Evolutionary conservation across 2,888 invertebrate genomes (phyloP), one percentile per base, ranked within the genome.

Genomic region (Gasteruption jaculator): DNA sequence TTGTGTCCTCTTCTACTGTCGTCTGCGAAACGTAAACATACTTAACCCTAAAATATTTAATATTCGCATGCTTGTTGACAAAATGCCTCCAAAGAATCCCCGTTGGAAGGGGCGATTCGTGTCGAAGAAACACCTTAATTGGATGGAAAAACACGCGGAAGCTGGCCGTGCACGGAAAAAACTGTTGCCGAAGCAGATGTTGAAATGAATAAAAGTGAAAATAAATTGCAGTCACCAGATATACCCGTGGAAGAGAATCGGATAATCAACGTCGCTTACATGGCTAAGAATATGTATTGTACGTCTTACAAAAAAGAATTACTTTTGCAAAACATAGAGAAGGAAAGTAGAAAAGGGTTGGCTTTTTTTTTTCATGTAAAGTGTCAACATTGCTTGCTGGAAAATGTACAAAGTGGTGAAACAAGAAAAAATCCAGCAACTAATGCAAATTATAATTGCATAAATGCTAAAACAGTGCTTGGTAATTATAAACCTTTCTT

Each of bases 71-170:
- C n/a, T n/a, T n/a, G n/a, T n/a, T n/a, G n/a, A n/a, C n/a, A n/a
- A n/a, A n/a, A n/a, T n/a, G n/a, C n/a, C n/a, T n/a, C n/a, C n/a
- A n/a, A n/a, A n/a, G n/a, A n/a, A n/a, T n/a, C n/a, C n/a, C n/a
- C n/a, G 30, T 12, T 30, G 38, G 38, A 38, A 38, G 30, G 30
- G 38, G 7, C 27, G 14, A 30, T 38, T 30, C 30, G 29, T 38
- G 3, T 30, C 14, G 16, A 15, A 27, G 16, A 30, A 38, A 30
- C 19, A 20, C 14, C n/a, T 14, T 12, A 30, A 38, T 29, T 16
- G 4, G 19, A 30, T 30, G 30, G 14, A 20, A 11, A 16, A 20
- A 18, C 8, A 2, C 8, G 18, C 21, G 15, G 20, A 38, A 29
- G 21, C 12, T 11, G 29, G 30, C 19, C 4, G 12, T 7, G 11